phyloP scores from a whole-genome alignment of 2,888 invertebrate genomes.

The Drosophila niveifrons region DNA sequence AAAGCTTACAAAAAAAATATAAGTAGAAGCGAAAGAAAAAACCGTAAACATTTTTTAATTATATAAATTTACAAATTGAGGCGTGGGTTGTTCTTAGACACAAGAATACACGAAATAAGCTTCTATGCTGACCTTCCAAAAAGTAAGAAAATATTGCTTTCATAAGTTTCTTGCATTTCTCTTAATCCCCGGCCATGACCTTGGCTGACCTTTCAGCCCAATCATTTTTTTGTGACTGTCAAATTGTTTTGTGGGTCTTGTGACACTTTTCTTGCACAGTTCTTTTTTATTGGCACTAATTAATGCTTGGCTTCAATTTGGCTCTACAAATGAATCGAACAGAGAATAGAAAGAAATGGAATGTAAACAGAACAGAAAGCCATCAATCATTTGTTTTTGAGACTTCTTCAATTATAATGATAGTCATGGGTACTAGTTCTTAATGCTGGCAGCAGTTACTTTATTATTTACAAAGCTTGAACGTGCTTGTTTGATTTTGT shows the following conservation, averaged over 20 bases:
- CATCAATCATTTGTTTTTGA: slow-evolving; percentile 63
- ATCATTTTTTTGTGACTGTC: slow-evolving; percentile 26
- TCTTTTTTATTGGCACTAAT: slow-evolving; percentile 74
- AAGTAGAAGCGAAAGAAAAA: neutral
- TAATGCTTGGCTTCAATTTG: slow-evolving; percentile 49
- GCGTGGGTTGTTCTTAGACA: slow-evolving; percentile 36
- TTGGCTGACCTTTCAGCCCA: slow-evolving; percentile 63
- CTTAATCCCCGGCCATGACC: slow-evolving; percentile 61
- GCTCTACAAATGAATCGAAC: slow-evolving; percentile 8
- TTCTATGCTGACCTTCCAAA: slow-evolving; percentile 28
- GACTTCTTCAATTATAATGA: slow-evolving; percentile 56
- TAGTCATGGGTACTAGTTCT: slow-evolving; percentile 63
- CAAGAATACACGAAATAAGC: neutral
- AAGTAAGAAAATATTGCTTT: neutral
- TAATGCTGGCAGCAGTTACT: slow-evolving; percentile 33
- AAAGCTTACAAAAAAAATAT: slow-evolving; percentile 16
- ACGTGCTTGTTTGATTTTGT: slow-evolving; percentile 12
- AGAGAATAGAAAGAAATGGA: slow-evolving; percentile 17
- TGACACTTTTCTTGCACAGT: slow-evolving; percentile 61
- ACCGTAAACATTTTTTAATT: slow-evolving; percentile 32
- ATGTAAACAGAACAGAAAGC: slow-evolving; percentile 20
- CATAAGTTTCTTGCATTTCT: slow-evolving; percentile 16
- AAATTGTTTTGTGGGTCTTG: slow-evolving; percentile 34
- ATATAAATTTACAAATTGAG: slow-evolving; percentile 34
- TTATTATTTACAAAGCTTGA: slow-evolving; percentile 59